Conservation (phyloP, 1,140 invertebrate genomes). For the Leptinotarsa undecemlineata region DNA sequence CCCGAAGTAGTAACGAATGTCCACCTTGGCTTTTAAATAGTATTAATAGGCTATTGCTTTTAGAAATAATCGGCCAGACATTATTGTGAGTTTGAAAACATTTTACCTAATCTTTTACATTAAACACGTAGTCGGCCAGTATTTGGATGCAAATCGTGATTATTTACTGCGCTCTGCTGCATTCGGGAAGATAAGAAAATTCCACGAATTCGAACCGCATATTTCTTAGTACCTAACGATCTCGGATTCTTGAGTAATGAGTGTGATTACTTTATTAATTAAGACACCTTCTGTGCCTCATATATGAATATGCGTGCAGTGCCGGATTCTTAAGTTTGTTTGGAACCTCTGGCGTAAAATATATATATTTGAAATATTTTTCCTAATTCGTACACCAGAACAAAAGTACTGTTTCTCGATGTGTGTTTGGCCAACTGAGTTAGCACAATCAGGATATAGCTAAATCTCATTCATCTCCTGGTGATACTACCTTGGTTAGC, state of each 20-base stretch:
- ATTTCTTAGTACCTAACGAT: slow-evolving; percentile 2
- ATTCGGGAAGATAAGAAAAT: slow-evolving; percentile 1
- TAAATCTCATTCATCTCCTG: no score
- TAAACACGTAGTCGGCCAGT: slow-evolving; percentile 38
- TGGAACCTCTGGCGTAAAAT: no score
- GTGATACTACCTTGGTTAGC: no score
- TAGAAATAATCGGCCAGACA: slow-evolving; percentile 44
- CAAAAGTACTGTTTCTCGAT: no score
- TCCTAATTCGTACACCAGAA: no score
- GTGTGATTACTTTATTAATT: slow-evolving; percentile 1
- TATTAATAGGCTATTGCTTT: slow-evolving; percentile 53
- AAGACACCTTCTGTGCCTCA: not conserved
- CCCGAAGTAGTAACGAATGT: slow-evolving; percentile 30
- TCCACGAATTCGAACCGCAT: slow-evolving; percentile 9
- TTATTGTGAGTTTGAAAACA: slow-evolving; percentile 41
- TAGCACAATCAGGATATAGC: no score
- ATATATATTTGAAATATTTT: no score
- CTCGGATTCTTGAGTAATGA: not conserved
- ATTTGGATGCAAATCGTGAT: slow-evolving; percentile 35
- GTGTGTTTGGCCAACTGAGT: no score
- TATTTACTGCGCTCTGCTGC: slow-evolving; percentile 13
- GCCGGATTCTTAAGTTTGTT: not conserved
- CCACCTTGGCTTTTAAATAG: slow-evolving; percentile 46
- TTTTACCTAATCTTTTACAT: slow-evolving; percentile 48
- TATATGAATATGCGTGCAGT: not conserved